Percentiles rank a stretch among this genome's conserved stretches.
These are phyloP conservation scores for Erpornis zantholeuca DNA, from an alignment of 2,113 vertebrate genomes.

Conservation along the genomic window DNA sequence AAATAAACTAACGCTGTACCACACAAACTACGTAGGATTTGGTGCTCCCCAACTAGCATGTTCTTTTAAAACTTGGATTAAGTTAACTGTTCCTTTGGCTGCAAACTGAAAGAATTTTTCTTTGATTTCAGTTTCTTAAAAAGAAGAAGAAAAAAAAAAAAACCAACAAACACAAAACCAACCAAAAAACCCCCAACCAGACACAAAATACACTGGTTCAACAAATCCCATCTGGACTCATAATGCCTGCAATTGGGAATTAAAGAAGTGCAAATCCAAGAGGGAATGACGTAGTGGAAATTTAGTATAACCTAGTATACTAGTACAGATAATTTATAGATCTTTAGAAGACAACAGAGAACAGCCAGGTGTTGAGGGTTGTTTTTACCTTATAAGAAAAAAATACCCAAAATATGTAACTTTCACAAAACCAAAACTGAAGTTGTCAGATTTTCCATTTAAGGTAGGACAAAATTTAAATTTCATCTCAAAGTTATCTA, in stretches of 20 bases:
- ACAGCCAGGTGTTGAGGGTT: not conserved
- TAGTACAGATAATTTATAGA: not conserved
- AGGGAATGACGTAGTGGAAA: not conserved
- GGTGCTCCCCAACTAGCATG: not conserved
- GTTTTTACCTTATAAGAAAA: not conserved
- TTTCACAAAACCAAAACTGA: not conserved
- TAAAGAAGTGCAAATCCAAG: not conserved
- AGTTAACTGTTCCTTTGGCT: conserved; percentile 17
- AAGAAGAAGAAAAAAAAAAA: not conserved
- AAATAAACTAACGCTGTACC: conserved; percentile 8
- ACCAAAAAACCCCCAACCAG: not conserved
- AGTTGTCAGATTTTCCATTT: not conserved
- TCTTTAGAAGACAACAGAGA: not conserved
- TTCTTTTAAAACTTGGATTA: not conserved
- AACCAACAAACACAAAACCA: not conserved
- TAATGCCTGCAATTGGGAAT: conserved; percentile 2
- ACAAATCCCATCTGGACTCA: conserved; percentile 39
- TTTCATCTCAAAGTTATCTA: not conserved
- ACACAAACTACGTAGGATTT: not conserved
- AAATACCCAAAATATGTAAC: not conserved
- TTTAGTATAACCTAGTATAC: not conserved
- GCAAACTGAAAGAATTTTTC: not conserved
- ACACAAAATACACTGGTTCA: conserved; percentile 7
- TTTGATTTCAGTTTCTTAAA: not conserved
- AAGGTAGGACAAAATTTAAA: not conserved